These are phyloP conservation scores for Sebastes fasciatus DNA, from an alignment of 2,113 vertebrate genomes.

Conservation along the genomic window DNA sequence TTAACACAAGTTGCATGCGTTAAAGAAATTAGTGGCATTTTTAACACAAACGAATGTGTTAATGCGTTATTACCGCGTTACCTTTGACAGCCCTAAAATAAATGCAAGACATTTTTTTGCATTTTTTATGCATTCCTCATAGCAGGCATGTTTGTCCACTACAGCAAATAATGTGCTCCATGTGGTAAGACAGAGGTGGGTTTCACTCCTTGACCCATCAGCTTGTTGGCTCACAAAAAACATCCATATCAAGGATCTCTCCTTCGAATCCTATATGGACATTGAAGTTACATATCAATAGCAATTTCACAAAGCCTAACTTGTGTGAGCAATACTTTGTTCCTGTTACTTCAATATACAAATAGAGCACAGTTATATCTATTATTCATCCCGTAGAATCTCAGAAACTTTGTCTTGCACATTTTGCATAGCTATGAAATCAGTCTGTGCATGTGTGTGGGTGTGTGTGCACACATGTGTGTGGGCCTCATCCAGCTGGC, in stretches of 20 bases:
- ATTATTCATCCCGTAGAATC: background rate
- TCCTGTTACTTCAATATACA: background rate
- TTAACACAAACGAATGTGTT: no score
- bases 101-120: no score
- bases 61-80: no score
- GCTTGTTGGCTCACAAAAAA: background rate
- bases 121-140: background rate
- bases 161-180: background rate
- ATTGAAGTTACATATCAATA: background rate
- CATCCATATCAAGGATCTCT: background rate
- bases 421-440: constrained; percentile 24
- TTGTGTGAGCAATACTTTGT: background rate
- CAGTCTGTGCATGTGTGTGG: background rate
- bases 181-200: background rate
- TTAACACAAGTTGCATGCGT: no score
- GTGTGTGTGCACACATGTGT: background rate
- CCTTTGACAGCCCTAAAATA: no score
- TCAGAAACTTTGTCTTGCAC: background rate
- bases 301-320: background rate
- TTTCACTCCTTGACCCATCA: background rate
- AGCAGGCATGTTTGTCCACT: background rate
- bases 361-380: background rate
- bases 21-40: no score
- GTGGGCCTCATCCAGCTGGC: constrained; percentile 8
- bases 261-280: background rate